Conservation (phyloP, 1,140 invertebrate genomes). For the Adoxophyes honmai region DNA sequence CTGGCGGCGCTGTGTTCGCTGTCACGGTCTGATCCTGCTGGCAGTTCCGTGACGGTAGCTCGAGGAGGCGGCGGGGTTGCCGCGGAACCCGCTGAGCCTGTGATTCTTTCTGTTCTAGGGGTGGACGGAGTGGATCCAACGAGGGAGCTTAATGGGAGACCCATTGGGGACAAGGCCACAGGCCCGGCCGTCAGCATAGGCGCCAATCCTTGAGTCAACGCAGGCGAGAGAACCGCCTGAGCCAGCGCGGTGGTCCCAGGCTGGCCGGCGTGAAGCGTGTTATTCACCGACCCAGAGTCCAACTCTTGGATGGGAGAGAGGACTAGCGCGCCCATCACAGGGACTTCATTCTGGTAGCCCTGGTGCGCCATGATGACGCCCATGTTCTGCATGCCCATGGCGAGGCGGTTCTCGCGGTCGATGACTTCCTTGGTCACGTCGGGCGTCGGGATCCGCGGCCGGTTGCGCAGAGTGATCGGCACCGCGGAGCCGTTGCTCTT, state of each 20-base stretch:
- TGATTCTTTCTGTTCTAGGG: slow-evolving; percentile 42
- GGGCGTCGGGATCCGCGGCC: slow-evolving; percentile 90
- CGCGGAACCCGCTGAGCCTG: slow-evolving; percentile 20
- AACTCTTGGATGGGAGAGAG: slow-evolving; percentile 87
- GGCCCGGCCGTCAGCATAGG: slow-evolving; percentile 79
- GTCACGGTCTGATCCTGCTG: slow-evolving; percentile 44
- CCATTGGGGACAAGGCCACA: slow-evolving; percentile 64
- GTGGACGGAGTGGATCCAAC: slow-evolving; percentile 68
- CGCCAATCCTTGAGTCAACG: slow-evolving; percentile 76
- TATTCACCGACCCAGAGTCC: slow-evolving; percentile 83
- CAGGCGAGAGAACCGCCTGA: slow-evolving; percentile 83
- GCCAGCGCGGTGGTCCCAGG: slow-evolving; percentile 83
- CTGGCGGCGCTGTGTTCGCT: slow-evolving; percentile 50
- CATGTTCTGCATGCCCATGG: slow-evolving; percentile 76
- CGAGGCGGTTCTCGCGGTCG: slow-evolving; percentile 82
- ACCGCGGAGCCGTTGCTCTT: slow-evolving; percentile 83
- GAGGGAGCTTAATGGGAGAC: slow-evolving; percentile 66
- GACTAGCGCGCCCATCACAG: slow-evolving; percentile 84
- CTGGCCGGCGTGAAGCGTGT: slow-evolving; percentile 82
- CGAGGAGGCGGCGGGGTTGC: slow-evolving; percentile 33
- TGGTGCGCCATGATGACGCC: slow-evolving; percentile 82
- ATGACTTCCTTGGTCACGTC: slow-evolving; percentile 88
- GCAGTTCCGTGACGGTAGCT: slow-evolving; percentile 56
- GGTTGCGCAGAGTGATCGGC: slow-evolving; percentile 82
- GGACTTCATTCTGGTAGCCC: slow-evolving; percentile 81